These are phyloP conservation scores for Caracal caracal DNA, from an alignment of 2,113 vertebrate species.

Conservation along the genomic window DNA sequence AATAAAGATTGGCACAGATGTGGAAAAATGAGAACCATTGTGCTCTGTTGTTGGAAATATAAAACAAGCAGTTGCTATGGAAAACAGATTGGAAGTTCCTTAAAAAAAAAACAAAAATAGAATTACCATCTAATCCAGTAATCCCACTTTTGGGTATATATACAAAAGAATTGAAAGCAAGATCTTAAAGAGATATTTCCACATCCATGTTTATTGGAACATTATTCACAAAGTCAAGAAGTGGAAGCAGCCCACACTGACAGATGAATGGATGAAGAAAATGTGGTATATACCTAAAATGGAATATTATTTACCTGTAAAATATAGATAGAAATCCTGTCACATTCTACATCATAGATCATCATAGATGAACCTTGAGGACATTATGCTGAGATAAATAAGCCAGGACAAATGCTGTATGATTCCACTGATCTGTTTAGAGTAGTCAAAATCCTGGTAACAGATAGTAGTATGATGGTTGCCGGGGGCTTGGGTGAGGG, in stretches of 20 bases:
- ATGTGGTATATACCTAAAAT: neutral
- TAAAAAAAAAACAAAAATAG: too few species aligned
- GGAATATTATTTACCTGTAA: neutral
- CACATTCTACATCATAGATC: neutral
- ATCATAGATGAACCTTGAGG: neutral
- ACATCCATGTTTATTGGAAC: neutral
- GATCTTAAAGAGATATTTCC: neutral
- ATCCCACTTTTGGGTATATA: too few species aligned
- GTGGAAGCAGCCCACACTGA: neutral
- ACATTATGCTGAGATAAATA: neutral
- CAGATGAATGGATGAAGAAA: constrained; percentile 20
- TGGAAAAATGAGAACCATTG: neutral
- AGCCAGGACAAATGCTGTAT: neutral
- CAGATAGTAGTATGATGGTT: neutral
- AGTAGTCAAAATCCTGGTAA: neutral
- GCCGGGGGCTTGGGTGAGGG: neutral
- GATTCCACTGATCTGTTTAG: neutral
- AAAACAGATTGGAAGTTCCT: too few species aligned
- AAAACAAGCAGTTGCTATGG: neutral
- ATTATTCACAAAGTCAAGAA: neutral
- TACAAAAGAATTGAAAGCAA: too few species aligned
- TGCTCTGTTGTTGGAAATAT: neutral
- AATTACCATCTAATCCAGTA: too few species aligned
- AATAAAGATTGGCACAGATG: too few species aligned
- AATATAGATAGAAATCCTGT: neutral